These are phyloP conservation scores for Pangasius larnaudii DNA, from an alignment of 2,797 vertebrate genomes.

Conservation along the genomic window DNA sequence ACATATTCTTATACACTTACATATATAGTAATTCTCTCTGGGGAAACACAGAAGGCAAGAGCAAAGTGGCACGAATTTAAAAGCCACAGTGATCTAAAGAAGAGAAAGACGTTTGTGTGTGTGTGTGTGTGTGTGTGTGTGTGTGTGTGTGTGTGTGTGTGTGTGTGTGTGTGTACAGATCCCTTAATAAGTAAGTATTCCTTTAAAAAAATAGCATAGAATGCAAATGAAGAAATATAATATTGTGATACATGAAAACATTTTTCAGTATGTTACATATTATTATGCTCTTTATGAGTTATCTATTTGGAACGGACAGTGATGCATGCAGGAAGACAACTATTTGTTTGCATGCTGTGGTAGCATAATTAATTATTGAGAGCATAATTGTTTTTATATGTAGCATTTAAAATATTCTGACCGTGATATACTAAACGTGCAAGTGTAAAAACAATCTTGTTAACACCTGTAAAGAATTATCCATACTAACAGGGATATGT, in stretches of 20 bases:
- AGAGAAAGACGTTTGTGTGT: conserved; percentile 9
- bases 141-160: conserved; percentile 22
- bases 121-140: conserved; percentile 41
- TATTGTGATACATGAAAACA: background rate
- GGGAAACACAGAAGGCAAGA: conserved; percentile 7
- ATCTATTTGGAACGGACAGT: background rate
- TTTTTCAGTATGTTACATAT: background rate
- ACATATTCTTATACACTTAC: conserved; percentile 21
- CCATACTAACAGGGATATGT: background rate
- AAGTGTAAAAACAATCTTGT: background rate
- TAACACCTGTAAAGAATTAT: background rate
- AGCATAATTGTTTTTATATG: background rate
- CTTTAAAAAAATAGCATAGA: background rate
- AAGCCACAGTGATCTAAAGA: conserved; percentile 49
- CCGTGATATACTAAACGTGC: too few species aligned
- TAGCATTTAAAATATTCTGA: background rate
- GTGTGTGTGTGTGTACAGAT: background rate
- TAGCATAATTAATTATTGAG: background rate
- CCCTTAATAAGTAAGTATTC: background rate
- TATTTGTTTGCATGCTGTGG: background rate
- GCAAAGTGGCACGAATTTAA: conserved; percentile 41
- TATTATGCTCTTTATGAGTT: background rate
- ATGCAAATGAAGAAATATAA: background rate
- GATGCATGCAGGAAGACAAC: background rate
- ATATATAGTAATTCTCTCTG: conserved; percentile 34